These are phyloP conservation scores for Drosophila fungiperda DNA, from an alignment of 2,888 invertebrate species.

Conservation along the genomic window DNA sequence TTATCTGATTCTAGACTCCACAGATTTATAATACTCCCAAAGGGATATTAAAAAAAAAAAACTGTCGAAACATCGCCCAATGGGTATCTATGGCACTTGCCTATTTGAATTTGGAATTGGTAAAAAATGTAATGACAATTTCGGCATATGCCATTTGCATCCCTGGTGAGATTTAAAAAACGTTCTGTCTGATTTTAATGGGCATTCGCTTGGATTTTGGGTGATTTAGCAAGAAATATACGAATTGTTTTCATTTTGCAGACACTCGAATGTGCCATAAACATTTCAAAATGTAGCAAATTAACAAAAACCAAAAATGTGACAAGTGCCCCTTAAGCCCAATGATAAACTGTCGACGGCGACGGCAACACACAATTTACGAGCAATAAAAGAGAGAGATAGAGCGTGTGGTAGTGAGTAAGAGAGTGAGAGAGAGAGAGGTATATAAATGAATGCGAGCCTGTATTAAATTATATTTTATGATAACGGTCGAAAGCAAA, in stretches of 20 bases:
- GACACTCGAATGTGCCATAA: slow-evolving; percentile 43
- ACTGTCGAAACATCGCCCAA: neutral
- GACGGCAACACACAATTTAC: neutral
- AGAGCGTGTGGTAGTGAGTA: no score
- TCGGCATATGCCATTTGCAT: neutral
- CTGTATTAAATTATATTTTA: slow-evolving; percentile 39
- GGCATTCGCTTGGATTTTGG: slow-evolving; percentile 15
- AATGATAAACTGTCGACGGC: slow-evolving; percentile 15
- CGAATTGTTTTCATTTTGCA: slow-evolving; percentile 18
- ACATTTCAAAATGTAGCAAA: slow-evolving; percentile 35
- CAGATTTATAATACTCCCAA: neutral
- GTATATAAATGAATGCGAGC: slow-evolving; percentile 1
- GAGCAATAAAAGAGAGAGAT: neutral
- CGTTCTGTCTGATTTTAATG: slow-evolving; percentile 27
- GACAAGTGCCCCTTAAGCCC: slow-evolving; percentile 33
- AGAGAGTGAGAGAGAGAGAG: neutral
- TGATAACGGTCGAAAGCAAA: slow-evolving; percentile 20
- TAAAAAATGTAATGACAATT: neutral
- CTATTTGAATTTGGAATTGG: neutral
- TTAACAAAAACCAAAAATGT: slow-evolving; percentile 41
- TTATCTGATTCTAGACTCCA: neutral
- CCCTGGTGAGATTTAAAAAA: slow-evolving; percentile 2
- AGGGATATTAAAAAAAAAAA: neutral
- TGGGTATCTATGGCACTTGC: neutral
- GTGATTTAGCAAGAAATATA: slow-evolving; percentile 17